A percentile compares a stretch with the other conserved stretches of the same genome.
Evolutionary conservation across 2,888 invertebrate species (phyloP).

Genomic region (Acrocyrtus sp.): DNA sequence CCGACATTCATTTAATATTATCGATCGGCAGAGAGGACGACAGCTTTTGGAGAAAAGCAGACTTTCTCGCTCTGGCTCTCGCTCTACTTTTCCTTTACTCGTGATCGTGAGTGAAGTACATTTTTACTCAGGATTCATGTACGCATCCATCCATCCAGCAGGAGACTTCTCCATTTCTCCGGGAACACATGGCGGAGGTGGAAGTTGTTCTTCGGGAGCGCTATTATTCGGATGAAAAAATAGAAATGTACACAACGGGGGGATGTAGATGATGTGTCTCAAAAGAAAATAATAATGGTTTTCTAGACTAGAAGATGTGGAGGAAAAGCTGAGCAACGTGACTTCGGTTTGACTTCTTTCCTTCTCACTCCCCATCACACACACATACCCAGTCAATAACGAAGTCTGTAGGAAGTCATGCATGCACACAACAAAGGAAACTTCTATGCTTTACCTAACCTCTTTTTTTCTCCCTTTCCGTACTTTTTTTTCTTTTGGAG

Average conservation of each 20-base stretch:
- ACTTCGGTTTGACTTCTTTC: not conserved
- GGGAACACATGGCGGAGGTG: not conserved
- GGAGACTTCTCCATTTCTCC: too few relatives aligned
- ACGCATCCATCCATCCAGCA: too few relatives aligned
- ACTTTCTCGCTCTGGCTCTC: too few relatives aligned
- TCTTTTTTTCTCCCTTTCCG: too few relatives aligned
- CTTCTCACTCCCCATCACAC: not conserved
- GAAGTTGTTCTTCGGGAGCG: too few relatives aligned
- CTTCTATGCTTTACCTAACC: too few relatives aligned
- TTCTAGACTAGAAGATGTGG: too few relatives aligned
- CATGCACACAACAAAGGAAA: too few relatives aligned
- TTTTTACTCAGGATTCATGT: not conserved
- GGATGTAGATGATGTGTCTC: not conserved
- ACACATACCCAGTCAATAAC: not conserved
- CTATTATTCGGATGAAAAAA: not conserved
- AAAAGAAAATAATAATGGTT: too few relatives aligned
- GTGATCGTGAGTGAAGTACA: too few relatives aligned
- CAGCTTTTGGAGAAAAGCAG: not conserved
- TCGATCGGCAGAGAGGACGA: constrained; percentile 1
- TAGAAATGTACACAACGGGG: not conserved
- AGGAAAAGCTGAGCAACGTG: constrained; percentile 12
- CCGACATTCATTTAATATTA: constrained; percentile 33
- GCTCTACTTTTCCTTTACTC: too few relatives aligned
- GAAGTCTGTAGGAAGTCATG: not conserved
- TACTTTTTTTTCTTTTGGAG: too few relatives aligned